Percentiles rank a stretch among this genome's conserved stretches.
Evolutionary conservation across 2,113 vertebrate species (phyloP).

Genomic region (Dicentrarchus labrax): DNA sequence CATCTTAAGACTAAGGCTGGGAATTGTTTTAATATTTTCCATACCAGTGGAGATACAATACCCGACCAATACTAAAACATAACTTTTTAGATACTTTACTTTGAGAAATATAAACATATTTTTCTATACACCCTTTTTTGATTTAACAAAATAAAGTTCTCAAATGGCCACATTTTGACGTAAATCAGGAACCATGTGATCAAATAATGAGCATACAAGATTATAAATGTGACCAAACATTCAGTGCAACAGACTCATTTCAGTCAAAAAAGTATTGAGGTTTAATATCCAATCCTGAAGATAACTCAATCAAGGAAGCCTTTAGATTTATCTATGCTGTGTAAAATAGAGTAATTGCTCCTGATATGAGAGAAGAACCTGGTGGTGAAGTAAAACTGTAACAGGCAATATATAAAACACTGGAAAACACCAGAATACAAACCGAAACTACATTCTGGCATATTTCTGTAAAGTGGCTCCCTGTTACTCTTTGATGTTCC

Average conservation of each 20-base stretch:
- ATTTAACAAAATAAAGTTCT: neutral
- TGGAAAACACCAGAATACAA: neutral
- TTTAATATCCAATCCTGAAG: too few species aligned
- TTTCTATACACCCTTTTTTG: neutral
- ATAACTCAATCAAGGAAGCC: neutral
- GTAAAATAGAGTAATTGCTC: neutral
- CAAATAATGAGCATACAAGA: neutral
- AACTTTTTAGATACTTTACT: neutral
- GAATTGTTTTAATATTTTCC: neutral
- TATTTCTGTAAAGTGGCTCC: neutral
- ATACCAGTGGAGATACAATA: neutral
- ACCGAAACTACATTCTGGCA: neutral
- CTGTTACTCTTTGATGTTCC: neutral
- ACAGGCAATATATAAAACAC: neutral
- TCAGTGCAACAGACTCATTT: neutral
- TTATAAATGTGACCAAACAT: neutral
- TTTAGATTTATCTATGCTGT: neutral
- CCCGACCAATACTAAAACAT: neutral
- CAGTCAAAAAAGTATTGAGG: too few species aligned
- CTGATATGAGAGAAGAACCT: neutral
- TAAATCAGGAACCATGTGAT: neutral
- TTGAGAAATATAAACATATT: neutral
- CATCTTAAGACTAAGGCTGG: too few species aligned
- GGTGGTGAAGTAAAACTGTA: neutral
- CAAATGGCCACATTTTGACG: too few species aligned